Evolutionary conservation across 2,113 vertebrate genomes (phyloP).

Genomic region (Bubalus kerabau): DNA sequence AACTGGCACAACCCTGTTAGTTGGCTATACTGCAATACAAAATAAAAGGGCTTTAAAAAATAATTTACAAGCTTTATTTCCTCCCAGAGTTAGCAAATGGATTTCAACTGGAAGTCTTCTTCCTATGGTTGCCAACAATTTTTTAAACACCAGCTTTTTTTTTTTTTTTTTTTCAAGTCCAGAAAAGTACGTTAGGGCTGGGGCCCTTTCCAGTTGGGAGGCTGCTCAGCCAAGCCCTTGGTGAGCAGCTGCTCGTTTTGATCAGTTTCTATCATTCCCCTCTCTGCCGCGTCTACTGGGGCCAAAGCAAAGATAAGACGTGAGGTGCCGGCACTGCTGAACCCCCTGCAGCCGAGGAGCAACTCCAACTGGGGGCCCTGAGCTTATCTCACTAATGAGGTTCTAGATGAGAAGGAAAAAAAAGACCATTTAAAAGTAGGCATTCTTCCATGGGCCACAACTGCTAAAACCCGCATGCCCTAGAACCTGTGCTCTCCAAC

Average conservation of each 20-base stretch:
- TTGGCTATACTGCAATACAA: background rate
- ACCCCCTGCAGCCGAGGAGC: accelerated
- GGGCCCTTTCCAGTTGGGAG: background rate
- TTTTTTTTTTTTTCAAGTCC: background rate
- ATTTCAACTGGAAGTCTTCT: background rate
- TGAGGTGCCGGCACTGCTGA: accelerated
- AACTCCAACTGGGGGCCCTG: accelerated
- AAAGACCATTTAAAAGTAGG: background rate
- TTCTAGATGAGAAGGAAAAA: background rate
- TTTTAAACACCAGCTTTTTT: background rate
- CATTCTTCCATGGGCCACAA: background rate
- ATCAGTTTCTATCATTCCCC: accelerated
- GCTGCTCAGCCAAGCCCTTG: accelerated
- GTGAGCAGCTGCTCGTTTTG: accelerated
- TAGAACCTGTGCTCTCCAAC: background rate
- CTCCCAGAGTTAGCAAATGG: background rate
- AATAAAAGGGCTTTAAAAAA: background rate
- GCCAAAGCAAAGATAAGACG: background rate
- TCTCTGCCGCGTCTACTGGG: background rate
- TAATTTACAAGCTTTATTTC: background rate
- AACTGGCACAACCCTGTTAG: background rate
- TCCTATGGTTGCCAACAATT: background rate
- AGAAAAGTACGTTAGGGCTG: background rate
- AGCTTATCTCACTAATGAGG: background rate
- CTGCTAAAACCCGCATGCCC: background rate